phyloP scores from a whole-genome alignment of 2,888 invertebrate genomes.

The Lampropteryx suffumata region DNA sequence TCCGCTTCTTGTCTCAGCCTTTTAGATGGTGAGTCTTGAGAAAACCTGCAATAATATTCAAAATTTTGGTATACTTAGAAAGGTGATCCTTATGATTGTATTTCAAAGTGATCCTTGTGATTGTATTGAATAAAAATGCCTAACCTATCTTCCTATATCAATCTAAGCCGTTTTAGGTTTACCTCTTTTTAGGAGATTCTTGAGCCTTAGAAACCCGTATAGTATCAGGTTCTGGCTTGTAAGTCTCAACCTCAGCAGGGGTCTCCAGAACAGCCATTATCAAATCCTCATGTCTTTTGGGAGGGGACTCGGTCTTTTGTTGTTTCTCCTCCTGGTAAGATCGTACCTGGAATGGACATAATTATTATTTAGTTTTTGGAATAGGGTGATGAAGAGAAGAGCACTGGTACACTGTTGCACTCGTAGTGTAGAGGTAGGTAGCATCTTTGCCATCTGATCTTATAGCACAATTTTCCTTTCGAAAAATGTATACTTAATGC shows the following conservation, averaged over 20 bases:
- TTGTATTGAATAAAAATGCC: no score
- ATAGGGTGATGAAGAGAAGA: no score
- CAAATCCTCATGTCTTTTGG: constrained; percentile 56
- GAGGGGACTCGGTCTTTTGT: constrained; percentile 53
- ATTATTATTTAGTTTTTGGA: no score
- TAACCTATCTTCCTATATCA: no score
- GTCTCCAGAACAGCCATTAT: constrained; percentile 49
- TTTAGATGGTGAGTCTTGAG: constrained; percentile 73
- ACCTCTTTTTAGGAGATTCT: constrained; percentile 68
- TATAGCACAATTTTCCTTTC: no score
- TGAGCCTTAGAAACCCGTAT: constrained; percentile 65
- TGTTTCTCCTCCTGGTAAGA: constrained; percentile 63
- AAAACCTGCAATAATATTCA: constrained; percentile 9
- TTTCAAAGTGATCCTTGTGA: no score
- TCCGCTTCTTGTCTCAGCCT: constrained; percentile 74
- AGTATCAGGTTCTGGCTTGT: constrained; percentile 74
- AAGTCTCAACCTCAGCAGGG: constrained; percentile 47
- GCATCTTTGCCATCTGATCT: no score
- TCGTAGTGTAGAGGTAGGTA: no score
- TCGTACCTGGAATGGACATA: constrained; percentile 65
- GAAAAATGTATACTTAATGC: no score
- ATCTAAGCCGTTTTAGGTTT: no score
- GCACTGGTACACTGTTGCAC: no score
- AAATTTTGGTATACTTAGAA: not conserved
- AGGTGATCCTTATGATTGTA: no score